Percentiles rank a stretch among this genome's conserved stretches.
These are phyloP conservation scores for Ctenopoma multispine DNA, from an alignment of 2,797 vertebrate genomes.

Conservation along the genomic window DNA sequence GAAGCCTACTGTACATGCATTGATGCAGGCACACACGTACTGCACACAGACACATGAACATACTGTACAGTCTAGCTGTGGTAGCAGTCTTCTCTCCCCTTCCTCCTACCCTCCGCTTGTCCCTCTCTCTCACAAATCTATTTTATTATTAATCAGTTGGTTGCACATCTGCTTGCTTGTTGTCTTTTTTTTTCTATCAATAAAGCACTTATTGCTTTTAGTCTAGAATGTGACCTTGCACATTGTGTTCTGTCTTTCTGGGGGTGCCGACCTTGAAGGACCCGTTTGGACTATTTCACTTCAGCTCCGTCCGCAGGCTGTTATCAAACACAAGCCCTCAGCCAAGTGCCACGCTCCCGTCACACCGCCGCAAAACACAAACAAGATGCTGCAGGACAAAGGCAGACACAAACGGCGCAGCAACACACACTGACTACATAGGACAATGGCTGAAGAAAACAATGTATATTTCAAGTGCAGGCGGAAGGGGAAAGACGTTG, in stretches of 20 bases:
- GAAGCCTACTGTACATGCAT: conserved; percentile 46
- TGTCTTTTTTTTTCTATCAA: conserved; percentile 85
- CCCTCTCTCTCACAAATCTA: conserved; percentile 75
- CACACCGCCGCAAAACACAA: conserved; percentile 71
- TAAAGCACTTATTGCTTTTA: conserved; percentile 96
- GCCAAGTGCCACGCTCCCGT: conserved; percentile 77
- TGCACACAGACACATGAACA: conserved; percentile 40
- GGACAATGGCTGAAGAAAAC: conserved; percentile 82
- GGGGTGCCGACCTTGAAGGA: conserved; percentile 87
- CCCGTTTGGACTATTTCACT: conserved; percentile 81
- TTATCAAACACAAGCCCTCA: conserved; percentile 75
- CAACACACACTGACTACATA: conserved; percentile 41
- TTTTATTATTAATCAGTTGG: conserved; percentile 86
- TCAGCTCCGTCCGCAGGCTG: conserved; percentile 70
- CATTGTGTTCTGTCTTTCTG: conserved; percentile 81
- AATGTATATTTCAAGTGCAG: conserved; percentile 81
- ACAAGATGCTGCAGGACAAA: conserved; percentile 70
- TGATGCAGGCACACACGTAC: conserved; percentile 25
- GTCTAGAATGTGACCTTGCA: conserved; percentile 90
- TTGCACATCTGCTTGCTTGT: conserved; percentile 83
- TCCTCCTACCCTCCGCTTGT: conserved; percentile 26
- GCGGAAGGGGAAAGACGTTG: conserved; percentile 82
- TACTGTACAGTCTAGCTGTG: conserved; percentile 41
- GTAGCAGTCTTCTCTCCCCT: conserved; percentile 43
- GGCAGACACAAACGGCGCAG: conserved; percentile 49